Evolutionary conservation across 2,113 vertebrate genomes (phyloP), one percentile per base, ranked within the genome.

Genomic region (Hippocampus comes): DNA sequence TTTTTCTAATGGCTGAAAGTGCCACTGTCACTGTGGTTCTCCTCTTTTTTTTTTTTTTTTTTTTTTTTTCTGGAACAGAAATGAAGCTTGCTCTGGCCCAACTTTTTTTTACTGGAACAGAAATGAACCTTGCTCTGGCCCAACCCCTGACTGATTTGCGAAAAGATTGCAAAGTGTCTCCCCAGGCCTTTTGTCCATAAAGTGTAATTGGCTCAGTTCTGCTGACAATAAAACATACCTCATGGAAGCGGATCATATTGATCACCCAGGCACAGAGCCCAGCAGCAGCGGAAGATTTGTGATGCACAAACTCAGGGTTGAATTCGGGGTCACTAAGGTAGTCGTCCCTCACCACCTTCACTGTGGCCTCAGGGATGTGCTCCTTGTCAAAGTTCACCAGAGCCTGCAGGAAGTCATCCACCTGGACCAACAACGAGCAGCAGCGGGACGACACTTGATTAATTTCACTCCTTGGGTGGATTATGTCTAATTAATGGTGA

Each of bases 331-430:
- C 92, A 18, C 59, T 78, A 68, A 94, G 86, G 78, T 93, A 90
- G 56, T 93, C 88, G 30, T 92, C 90, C 84, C 90, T 91, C 73
- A 93, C 75, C 48, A 86, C 89, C 71, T 76, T 90, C 81, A 93
- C 84, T 2, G 88, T 91, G 63, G 85, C 76, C 38, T 87, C 90
- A 1, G 87, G 88, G 83, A 93, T 87, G 65, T 91, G 88, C 83
- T 95, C 81, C 80, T 94, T 92, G 85, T 93, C 88, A 86, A 95
- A 94, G 91, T 93, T 91, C 84, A 92, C 77, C 82, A 89, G 75
- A 17, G 89, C 90, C 87, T 94, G 87, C 68, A 93, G 82, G 87
- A 93, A 94, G 70, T 89, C 82, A 63, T 92, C 88, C 56, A 93
- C 87, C 88, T 93, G 82, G 11, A 68, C 21, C 8, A 17, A 51